Percentiles rank a stretch among this genome's conserved stretches.
phyloP scores from a whole-genome alignment of 2,113 vertebrate genomes.

The Struthidea cinerea region DNA sequence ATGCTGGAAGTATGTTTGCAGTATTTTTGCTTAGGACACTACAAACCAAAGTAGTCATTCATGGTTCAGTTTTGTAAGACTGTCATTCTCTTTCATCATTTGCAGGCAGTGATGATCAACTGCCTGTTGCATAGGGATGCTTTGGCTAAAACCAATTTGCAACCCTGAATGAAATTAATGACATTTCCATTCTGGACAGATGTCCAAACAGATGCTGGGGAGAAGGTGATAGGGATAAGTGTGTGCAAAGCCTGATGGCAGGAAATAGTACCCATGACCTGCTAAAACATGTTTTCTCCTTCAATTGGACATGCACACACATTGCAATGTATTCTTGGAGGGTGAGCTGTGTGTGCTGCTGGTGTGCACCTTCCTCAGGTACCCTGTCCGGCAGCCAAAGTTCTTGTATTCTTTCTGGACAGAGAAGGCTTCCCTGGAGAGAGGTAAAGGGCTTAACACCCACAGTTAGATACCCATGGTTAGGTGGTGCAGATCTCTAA shows the following conservation, averaged over 20 bases:
- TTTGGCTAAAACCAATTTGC: conserved; percentile 6
- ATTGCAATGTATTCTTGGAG: fast-evolving
- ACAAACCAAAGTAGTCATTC: background rate
- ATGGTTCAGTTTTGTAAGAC: background rate
- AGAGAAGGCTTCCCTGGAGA: background rate
- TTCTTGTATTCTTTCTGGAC: background rate
- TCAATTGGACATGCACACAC: background rate
- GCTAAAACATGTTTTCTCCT: background rate
- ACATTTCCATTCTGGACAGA: background rate
- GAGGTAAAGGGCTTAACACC: background rate
- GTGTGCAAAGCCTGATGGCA: background rate
- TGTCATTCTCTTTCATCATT: background rate
- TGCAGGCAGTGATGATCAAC: background rate
- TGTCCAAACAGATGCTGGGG: conserved; percentile 24
- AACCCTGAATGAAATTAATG: conserved; percentile 8
- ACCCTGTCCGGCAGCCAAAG: background rate
- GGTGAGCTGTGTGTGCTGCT: background rate
- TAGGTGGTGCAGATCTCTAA: background rate
- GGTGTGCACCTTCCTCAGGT: background rate
- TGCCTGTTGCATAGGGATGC: background rate
- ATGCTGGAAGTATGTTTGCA: background rate
- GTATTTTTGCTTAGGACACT: background rate
- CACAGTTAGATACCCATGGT: fast-evolving
- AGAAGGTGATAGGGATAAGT: background rate
- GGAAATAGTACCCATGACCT: background rate